These are phyloP conservation scores for Chiloscyllium punctatum DNA, from an alignment of 2,797 vertebrate genomes.

Conservation along the genomic window DNA sequence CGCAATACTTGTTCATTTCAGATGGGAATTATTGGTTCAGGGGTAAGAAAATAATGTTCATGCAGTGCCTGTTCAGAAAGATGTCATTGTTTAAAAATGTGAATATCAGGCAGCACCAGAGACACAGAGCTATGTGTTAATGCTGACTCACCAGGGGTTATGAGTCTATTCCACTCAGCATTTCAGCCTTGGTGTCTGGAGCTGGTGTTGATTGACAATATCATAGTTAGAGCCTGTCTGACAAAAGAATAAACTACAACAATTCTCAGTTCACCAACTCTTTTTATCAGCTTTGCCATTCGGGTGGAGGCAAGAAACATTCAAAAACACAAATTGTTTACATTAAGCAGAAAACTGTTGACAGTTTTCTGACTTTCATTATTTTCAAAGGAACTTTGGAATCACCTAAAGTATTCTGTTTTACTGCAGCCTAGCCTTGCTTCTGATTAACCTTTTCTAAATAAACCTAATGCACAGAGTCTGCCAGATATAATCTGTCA, in stretches of 20 bases:
- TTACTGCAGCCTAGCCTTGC: neutral
- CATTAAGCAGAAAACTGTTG: neutral
- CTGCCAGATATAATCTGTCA: neutral
- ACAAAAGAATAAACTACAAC: neutral
- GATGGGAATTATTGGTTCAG: neutral
- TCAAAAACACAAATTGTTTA: neutral
- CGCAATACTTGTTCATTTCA: neutral
- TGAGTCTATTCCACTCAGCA: neutral
- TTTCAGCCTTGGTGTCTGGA: constrained; percentile 11
- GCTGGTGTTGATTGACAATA: neutral
- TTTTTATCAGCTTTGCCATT: neutral
- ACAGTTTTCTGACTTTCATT: neutral
- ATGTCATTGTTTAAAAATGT: neutral
- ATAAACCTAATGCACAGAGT: neutral
- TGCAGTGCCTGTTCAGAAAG: neutral
- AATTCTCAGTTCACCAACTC: neutral
- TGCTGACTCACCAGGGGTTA: neutral
- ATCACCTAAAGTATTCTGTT: neutral
- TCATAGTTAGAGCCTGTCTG: neutral
- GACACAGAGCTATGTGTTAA: neutral
- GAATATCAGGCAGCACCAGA: neutral
- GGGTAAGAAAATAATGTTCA: neutral
- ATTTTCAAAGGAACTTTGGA: neutral
- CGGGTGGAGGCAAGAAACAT: neutral
- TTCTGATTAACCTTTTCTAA: neutral